These are phyloP conservation scores for Lampris incognitus DNA, from an alignment of 2,113 vertebrate species.

Conservation along the genomic window DNA sequence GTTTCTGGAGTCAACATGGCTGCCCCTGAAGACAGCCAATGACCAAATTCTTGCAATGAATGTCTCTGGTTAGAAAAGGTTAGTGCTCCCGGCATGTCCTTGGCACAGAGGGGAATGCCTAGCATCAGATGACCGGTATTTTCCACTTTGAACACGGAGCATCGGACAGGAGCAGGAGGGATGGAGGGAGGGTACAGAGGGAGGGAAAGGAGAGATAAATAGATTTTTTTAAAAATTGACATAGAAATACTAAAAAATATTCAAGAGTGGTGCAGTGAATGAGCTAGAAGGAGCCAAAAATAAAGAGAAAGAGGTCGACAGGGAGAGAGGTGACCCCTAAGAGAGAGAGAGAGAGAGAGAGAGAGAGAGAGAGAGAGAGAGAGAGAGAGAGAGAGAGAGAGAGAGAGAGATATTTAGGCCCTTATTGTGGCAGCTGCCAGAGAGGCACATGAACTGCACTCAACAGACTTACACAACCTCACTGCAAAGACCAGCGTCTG, in stretches of 20 bases:
- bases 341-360: not conserved
- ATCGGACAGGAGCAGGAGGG: slow-evolving; percentile 15
- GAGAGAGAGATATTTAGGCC: slow-evolving; percentile 17
- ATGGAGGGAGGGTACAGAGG: not conserved
- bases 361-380: not conserved
- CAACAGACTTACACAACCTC: slow-evolving; percentile 51
- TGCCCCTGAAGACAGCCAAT: not conserved
- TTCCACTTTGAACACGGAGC: slow-evolving; percentile 31
- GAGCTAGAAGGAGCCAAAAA: no score
- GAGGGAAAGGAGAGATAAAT: not conserved
- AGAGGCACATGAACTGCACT: slow-evolving; percentile 36
- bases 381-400: not conserved
- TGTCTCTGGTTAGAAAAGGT: not conserved
- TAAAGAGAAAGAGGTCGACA: no score
- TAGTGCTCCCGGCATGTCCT: slow-evolving; percentile 22
- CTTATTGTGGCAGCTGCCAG: slow-evolving; percentile 33
- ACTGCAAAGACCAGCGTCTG: slow-evolving; percentile 37
- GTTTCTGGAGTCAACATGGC: not conserved
- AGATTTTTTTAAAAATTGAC: not conserved
- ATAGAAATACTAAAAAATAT: no score
- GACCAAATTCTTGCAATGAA: not conserved
- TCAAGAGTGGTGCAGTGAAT: no score
- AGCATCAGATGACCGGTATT: slow-evolving; percentile 57
- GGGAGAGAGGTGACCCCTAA: no score
- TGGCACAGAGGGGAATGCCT: slow-evolving; percentile 20